These are phyloP conservation scores for Stichodactyla mertensii DNA, from an alignment of 64 coral and sea anemone genomes.

Conservation along the genomic window DNA sequence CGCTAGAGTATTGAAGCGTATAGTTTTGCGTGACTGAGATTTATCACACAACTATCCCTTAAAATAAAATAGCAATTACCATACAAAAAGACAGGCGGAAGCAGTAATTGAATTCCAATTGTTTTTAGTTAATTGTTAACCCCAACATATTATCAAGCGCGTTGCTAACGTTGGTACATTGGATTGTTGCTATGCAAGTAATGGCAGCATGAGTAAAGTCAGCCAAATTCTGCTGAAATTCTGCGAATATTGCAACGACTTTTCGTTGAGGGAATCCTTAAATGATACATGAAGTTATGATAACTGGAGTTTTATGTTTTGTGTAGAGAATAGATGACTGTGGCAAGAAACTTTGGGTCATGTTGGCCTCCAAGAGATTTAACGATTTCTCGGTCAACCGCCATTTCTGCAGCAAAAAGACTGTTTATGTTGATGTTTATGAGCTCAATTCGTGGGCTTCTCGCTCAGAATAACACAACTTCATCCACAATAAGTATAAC, in stretches of 20 bases:
- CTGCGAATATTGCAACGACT: background rate
- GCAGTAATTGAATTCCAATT: background rate
- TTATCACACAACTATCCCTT: background rate
- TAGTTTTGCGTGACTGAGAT: background rate
- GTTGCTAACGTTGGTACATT: slow-evolving; percentile 2
- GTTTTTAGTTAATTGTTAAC: background rate
- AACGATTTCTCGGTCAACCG: background rate
- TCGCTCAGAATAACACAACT: background rate
- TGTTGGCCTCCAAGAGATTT: background rate
- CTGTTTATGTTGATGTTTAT: background rate
- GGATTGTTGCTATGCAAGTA: background rate
- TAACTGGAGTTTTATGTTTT: background rate
- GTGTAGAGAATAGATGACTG: background rate
- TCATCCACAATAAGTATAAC: background rate
- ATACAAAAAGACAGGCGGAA: background rate
- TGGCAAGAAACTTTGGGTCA: background rate
- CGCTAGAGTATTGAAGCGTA: background rate
- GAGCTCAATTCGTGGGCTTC: background rate
- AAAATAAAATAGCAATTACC: background rate
- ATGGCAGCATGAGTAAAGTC: background rate
- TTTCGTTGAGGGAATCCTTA: background rate
- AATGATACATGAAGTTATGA: background rate
- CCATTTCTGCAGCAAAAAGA: background rate
- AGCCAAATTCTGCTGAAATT: background rate
- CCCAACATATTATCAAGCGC: background rate